Evolutionary conservation across 2,113 vertebrate genomes (phyloP), one percentile per base, ranked within the genome.

Genomic region (Mungos mungo): DNA sequence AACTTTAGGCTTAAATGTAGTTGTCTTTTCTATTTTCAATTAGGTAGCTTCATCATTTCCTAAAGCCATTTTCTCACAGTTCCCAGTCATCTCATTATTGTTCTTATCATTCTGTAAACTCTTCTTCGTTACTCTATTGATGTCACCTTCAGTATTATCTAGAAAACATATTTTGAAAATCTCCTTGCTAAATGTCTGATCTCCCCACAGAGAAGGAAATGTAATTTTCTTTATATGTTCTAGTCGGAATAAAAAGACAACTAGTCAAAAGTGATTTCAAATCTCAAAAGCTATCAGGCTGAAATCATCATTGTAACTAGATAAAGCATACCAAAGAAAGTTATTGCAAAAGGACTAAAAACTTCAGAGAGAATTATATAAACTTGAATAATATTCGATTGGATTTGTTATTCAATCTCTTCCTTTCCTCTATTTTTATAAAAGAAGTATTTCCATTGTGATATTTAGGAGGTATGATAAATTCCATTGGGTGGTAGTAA

Each of bases 281-380:
- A 79, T 3, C 52, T 69, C 74, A 89, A 72, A 79, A 74, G 60
- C 38, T 84, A 81, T 74, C 54, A 74, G 15, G 65, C 3, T 87
- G 41, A 83, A 92, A 63, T 85, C 8, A 93, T 87, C 69, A 94
- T 74, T 97, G 79, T 79, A 96, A 93, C 68, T 81, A 86, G 57
- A 57, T 71, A 96, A 69, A 57, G 5, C 19, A 88, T 38, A 71
- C 5, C 83, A 68, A 85, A 77, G 18, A 60, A 77, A 90, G 35
- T 9, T n/a, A 41, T 19, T 33, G 0, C 12, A 89, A 7, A 65
- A 85, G 12, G 15, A 89, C 38, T n/a, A 84, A 91, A 94, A 69
- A 45, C 6, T 50, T 68, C 14, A 69, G 31, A 25, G 23, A 84
- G 80, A 38, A 90, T 66, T n/a, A 71, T n/a, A 74, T n/a, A 35